A percentile compares a stretch with the other conserved stretches of the same genome.
phyloP scores from a whole-genome alignment of 2,113 vertebrate genomes.

The Mustelus asterias region DNA sequence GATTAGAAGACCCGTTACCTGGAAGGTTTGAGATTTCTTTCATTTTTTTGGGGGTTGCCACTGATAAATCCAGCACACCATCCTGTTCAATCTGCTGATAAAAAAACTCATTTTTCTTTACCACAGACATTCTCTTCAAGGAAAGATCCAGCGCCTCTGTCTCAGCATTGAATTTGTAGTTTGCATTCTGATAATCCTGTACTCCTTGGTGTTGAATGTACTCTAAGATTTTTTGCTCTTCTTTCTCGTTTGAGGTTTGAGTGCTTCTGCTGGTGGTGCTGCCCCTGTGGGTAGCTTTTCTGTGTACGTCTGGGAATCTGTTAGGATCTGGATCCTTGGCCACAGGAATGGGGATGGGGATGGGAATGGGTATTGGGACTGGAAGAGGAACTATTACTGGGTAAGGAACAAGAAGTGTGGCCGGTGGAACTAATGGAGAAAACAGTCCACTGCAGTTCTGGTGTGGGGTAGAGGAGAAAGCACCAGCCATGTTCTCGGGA shows the following conservation, averaged over 20 bases:
- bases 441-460: slow-evolving; percentile 76
- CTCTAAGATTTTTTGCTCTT: slow-evolving; percentile 59
- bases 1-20: slow-evolving; percentile 39
- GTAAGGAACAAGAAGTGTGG: slow-evolving; percentile 87
- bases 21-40: slow-evolving; percentile 45
- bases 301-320: slow-evolving; percentile 57
- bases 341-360: slow-evolving; percentile 79
- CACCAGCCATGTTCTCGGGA: slow-evolving; percentile 53
- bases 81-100: slow-evolving; percentile 73
- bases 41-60: slow-evolving; percentile 65
- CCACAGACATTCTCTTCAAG: slow-evolving; percentile 61
- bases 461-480: slow-evolving; percentile 60
- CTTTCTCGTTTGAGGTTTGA: slow-evolving; percentile 68
- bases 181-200: slow-evolving; percentile 62
- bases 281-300: slow-evolving; percentile 54
- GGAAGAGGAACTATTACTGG: slow-evolving; percentile 88
- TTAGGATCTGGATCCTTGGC: slow-evolving; percentile 71
- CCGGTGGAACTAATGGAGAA: slow-evolving; percentile 80
- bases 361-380: slow-evolving; percentile 83
- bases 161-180: slow-evolving; percentile 68
- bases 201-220: slow-evolving; percentile 53
- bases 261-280: slow-evolving; percentile 73
- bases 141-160: slow-evolving; percentile 88
- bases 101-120: slow-evolving; percentile 56
- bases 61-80: slow-evolving; percentile 77